Evolutionary conservation across 2,888 invertebrate genomes (phyloP).

Genomic region (Troides helena): DNA sequence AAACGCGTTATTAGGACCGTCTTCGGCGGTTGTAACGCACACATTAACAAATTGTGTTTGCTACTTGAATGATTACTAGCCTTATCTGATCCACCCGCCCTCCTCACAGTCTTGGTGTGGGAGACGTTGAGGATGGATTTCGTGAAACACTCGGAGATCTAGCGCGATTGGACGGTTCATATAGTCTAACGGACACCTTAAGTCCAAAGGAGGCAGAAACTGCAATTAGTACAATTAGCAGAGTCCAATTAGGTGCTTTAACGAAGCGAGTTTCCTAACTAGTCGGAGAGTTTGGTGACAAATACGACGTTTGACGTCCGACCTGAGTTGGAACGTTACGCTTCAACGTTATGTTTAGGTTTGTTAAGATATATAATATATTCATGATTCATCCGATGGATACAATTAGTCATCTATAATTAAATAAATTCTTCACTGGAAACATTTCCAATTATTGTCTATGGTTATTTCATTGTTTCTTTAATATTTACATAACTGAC

Average conservation of each 20-base stretch:
- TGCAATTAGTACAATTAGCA: conserved; percentile 73
- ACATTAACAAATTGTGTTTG: conserved; percentile 33
- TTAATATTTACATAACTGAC: not conserved
- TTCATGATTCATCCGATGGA: conserved; percentile 7
- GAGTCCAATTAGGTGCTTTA: conserved; percentile 74
- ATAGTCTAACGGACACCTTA: conserved; percentile 56
- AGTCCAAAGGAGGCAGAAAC: conserved; percentile 66
- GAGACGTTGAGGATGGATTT: conserved; percentile 33
- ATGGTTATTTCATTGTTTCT: conserved; percentile 1
- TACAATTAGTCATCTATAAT: conserved; percentile 1
- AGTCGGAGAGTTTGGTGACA: conserved; percentile 64
- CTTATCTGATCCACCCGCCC: conserved; percentile 14
- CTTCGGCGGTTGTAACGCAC: conserved; percentile 30
- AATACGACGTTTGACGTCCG: conserved; percentile 63
- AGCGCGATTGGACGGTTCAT: conserved; percentile 32
- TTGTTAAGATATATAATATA: conserved; percentile 34
- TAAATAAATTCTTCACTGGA: not conserved
- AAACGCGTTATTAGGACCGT: conserved; percentile 27
- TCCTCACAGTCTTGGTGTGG: not conserved
- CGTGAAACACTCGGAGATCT: conserved; percentile 31
- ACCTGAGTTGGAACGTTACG: conserved; percentile 59
- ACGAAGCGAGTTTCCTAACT: conserved; percentile 69
- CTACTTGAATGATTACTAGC: conserved; percentile 19
- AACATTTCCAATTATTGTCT: not conserved
- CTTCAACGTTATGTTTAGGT: conserved; percentile 54